These are phyloP conservation scores for Unio delphinus DNA, from an alignment of 2,888 invertebrate species.

Conservation along the genomic window DNA sequence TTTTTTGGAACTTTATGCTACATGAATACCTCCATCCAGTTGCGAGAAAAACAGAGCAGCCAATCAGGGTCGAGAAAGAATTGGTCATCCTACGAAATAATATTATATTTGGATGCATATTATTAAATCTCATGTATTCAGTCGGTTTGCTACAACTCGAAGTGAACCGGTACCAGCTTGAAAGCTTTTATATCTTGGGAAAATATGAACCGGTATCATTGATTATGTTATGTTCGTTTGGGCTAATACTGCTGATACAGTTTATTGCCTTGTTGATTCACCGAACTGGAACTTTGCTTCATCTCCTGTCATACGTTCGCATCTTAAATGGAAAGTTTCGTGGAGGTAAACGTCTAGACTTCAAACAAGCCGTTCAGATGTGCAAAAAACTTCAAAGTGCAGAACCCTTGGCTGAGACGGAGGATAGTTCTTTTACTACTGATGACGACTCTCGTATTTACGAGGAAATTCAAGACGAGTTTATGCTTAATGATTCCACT, in stretches of 20 bases:
- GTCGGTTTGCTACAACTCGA: conserved; percentile 98
- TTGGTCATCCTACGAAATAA: conserved; percentile 43
- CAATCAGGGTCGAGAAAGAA: conserved; percentile 35
- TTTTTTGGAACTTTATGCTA: conserved; percentile 94
- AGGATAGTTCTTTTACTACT: no score
- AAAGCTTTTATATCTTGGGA: conserved; percentile 74
- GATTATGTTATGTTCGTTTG: conserved; percentile 97
- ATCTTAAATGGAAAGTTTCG: no score
- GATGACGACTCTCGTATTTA: no score
- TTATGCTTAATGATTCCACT: no score
- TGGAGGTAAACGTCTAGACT: neutral
- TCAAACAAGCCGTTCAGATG: conserved; percentile 8
- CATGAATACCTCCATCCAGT: conserved; percentile 94
- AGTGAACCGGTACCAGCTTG: conserved; percentile 78
- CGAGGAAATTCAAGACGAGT: no score
- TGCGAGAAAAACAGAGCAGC: conserved; percentile 85
- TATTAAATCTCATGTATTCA: conserved; percentile 98
- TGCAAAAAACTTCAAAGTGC: conserved; percentile 8
- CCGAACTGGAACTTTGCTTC: conserved; percentile 96
- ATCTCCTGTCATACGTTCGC: conserved; percentile 91
- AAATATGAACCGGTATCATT: conserved; percentile 77
- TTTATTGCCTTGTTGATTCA: conserved; percentile 98
- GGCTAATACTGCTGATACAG: conserved; percentile 93
- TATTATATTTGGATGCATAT: conserved; percentile 75
- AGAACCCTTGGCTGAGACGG: conserved; percentile 12